phyloP scores from a whole-genome alignment of 2,113 vertebrate species.

The Parotia lawesii region DNA sequence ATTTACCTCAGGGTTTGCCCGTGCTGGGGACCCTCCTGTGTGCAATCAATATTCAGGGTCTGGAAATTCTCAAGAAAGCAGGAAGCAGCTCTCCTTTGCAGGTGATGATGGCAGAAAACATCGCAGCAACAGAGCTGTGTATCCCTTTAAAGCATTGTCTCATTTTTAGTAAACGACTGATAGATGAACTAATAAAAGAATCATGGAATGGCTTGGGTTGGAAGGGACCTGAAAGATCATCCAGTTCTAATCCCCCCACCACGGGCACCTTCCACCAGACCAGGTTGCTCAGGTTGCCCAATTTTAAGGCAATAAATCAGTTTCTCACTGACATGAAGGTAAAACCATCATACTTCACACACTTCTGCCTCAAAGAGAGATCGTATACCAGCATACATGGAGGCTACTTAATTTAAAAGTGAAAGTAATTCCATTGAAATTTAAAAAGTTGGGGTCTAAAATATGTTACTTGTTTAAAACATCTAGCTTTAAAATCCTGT shows the following conservation, averaged over 20 bases:
- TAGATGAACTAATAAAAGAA: not conserved
- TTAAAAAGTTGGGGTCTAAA: not conserved
- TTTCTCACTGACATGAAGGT: not conserved
- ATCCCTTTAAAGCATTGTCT: not conserved
- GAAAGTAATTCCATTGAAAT: not conserved
- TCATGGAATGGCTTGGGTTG: not conserved
- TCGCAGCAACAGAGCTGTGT: not conserved
- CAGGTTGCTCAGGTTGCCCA: not conserved
- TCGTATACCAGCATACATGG: not conserved
- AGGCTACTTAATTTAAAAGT: not conserved
- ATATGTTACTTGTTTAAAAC: not conserved
- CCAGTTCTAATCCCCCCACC: not conserved
- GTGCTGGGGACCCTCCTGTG: not conserved
- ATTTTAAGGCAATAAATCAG: not conserved
- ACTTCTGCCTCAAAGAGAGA: not conserved
- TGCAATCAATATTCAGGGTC: not conserved
- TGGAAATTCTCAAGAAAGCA: not conserved
- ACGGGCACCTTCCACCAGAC: not conserved
- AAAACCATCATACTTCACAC: not conserved
- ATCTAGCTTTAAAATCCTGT: not conserved
- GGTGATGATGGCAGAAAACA: not conserved
- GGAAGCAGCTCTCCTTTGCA: not conserved
- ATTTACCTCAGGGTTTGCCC: not conserved
- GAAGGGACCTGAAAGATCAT: not conserved
- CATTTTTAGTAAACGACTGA: not conserved